Conservation (phyloP, 2,113 vertebrate species). For the Varanus salvator region DNA sequence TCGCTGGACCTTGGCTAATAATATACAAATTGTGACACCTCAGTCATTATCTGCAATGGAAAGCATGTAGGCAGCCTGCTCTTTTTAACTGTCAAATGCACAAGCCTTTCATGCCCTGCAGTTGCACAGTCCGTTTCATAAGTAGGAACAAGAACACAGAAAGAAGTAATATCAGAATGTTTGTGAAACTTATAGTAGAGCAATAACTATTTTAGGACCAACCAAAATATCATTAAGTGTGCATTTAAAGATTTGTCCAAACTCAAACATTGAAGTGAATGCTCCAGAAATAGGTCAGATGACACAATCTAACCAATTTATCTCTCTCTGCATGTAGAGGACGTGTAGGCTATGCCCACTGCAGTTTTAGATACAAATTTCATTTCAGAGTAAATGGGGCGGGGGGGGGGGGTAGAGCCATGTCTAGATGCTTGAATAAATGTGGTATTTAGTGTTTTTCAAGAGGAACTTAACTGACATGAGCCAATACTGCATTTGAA, state of each 20-base stretch:
- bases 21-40: neutral
- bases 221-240: neutral
- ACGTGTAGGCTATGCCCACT: neutral
- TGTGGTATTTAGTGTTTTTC: constrained; percentile 71
- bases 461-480: constrained; percentile 68
- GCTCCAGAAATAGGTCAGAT: neutral
- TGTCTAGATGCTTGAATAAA: constrained; percentile 57
- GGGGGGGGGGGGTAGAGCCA: constrained; percentile 27
- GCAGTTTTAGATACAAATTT: constrained; percentile 21
- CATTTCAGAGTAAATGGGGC: constrained; percentile 12
- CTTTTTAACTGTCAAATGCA: neutral
- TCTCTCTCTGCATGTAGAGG: neutral
- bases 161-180: constrained; percentile 40
- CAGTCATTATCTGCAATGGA: neutral
- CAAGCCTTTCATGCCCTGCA: neutral
- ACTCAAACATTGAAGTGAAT: constrained; percentile 17
- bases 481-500: constrained; percentile 76
- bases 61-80: neutral
- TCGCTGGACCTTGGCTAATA: constrained; percentile 4
- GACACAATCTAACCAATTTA: neutral
- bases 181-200: constrained; percentile 20
- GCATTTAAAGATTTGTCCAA: constrained; percentile 12
- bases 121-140: neutral
- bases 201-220: neutral
- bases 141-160: constrained; percentile 42